Evolutionary conservation across 2,888 invertebrate species (phyloP), one percentile per base, ranked within the genome.

Genomic region (Aquatica leii): DNA sequence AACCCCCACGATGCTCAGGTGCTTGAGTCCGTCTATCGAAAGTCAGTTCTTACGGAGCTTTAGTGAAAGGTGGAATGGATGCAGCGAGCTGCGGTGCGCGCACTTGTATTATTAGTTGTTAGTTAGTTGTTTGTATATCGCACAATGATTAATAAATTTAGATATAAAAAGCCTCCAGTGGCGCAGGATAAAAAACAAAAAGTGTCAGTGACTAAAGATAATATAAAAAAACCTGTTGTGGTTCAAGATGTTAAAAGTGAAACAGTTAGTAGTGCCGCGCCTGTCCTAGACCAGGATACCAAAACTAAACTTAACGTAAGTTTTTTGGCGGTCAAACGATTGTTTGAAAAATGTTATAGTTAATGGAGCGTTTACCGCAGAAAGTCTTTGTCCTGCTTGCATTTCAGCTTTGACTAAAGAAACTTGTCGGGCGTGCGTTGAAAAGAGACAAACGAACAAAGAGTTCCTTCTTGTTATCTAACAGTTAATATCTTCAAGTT

Each of bases 61-160:
- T 66, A 68, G 72, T 70, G 69, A 71, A 69, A 71, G 71, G 68
- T 63, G 66, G 65, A 56, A 59, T 66, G 64, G 54, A 59, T 34
- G 40, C 48, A 41, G 34, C 31, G 55, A 24, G 59, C 41, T 34
- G 50, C 49, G 50, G 53, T 43, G 57, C 63, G 57, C 41, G 57
- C 54, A 17, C 34, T 52, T 15, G 3, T 54, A 31, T 62, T 48
- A 55, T 52, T 63, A 59, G 20, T 51, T 43, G 48, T 53, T 40
- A 48, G 15, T 62, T 21, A 48, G 40, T 17, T 54, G 48, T 53
- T 56, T 37, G 43, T 43, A n/a, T n/a, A 18, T 52, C 52, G 35
- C 62, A 69, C 63, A 53, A 80, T 80, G 78, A 81, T 81, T 68
- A 80, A 80, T 70, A 81, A 81, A 70, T 81, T 81, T 67, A 74